Conservation (phyloP, 2,113 vertebrate species). For the Potamarius usumacintae region DNA sequence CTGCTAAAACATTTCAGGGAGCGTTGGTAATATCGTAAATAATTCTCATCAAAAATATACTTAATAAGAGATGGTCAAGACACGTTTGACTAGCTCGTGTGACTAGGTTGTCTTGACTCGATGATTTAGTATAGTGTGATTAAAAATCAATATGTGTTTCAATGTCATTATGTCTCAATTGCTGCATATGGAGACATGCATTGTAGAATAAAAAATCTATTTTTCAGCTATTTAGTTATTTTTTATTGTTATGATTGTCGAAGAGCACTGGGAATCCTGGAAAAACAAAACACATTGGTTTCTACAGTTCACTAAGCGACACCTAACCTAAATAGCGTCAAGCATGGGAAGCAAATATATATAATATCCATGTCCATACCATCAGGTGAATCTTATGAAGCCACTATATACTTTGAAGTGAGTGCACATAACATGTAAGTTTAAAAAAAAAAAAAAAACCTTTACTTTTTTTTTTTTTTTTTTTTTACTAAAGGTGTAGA, state of each 20-base stretch:
- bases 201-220: neutral
- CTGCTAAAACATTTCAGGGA: too few species aligned
- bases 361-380: neutral
- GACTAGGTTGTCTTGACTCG: too few species aligned
- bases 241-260: neutral
- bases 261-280: neutral
- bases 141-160: neutral
- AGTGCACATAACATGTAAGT: neutral
- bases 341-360: neutral
- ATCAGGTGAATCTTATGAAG: neutral
- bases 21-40: too few species aligned
- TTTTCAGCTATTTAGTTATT: neutral
- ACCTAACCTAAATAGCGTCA: neutral
- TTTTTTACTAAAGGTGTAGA: neutral
- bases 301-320: neutral
- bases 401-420: neutral
- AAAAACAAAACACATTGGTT: neutral
- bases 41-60: too few species aligned
- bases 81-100: too few species aligned
- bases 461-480: neutral
- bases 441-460: too few species aligned
- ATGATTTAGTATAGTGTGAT: neutral
- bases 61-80: too few species aligned
- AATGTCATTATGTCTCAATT: neutral
- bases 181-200: neutral